phyloP scores from a whole-genome alignment of 2,113 vertebrate genomes.

The Axis porcinus region DNA sequence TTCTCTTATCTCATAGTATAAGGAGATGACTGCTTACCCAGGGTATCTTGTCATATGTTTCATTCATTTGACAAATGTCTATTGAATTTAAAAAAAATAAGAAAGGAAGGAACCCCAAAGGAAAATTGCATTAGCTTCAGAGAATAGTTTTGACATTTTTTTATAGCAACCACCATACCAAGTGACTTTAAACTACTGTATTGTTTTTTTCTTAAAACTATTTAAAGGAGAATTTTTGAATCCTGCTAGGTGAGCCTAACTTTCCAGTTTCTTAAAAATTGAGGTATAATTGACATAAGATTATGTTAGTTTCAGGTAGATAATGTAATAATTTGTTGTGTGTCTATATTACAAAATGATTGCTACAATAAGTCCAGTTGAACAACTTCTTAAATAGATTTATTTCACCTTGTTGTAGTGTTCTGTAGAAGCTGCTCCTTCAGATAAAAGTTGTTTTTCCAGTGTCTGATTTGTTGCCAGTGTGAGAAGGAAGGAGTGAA shows the following conservation, averaged over 20 bases:
- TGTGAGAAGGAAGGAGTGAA: not conserved
- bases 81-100: not conserved
- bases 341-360: not conserved
- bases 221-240: conserved; percentile 23
- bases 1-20: not conserved
- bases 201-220: conserved; percentile 30
- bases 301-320: not conserved
- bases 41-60: not conserved
- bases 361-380: not conserved
- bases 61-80: not conserved
- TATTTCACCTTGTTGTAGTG: not conserved
- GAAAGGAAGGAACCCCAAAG: not conserved
- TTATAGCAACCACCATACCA: not conserved
- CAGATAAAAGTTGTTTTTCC: not conserved
- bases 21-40: not conserved
- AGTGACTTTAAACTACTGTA: not conserved
- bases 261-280: not conserved
- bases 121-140: not conserved
- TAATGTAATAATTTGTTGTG: not conserved
- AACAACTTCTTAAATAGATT: not conserved
- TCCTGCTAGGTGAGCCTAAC: not conserved
- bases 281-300: not conserved
- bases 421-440: not conserved
- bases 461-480: not conserved
- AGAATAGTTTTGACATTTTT: not conserved